Evolutionary conservation across 2,888 invertebrate species (phyloP), one percentile per base, ranked within the genome.

Genomic region (Amphipyra berbera): DNA sequence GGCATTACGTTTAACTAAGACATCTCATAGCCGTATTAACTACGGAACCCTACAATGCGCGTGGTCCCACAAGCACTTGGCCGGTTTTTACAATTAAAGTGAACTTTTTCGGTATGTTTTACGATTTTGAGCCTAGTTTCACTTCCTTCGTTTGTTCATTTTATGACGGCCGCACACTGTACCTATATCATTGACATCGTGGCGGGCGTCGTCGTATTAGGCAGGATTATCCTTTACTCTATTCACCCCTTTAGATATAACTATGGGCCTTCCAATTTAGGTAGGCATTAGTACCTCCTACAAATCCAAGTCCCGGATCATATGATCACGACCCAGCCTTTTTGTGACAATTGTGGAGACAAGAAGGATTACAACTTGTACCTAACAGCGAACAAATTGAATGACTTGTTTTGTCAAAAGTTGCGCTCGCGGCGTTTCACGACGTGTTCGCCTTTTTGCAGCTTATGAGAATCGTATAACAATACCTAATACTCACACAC

Each of bases 361-460:
- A 49, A 77, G 80, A 81, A 84, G 90, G 86, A 92, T 92, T 91
- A 73, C 61, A 79, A 71, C 76, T 84, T 79, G 79, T 81, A 82
- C 77, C 86, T 90, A 93, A 94, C 90, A 82, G 83, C 85, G 84
- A 89, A 89, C 91, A 89, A 93, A 94, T 94, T 90, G 94, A 88
- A 87, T 79, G 81, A 82, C 81, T 86, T 89, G 86, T 88, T 86
- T 87, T 87, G 85, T 83, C 76, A 82, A 85, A 85, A 80, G 80
- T 83, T 84, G 81, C 89, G 92, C 93, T 91, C 80, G 83, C 82
- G 88, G 94, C 90, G 82, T 85, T 82, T 81, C 76, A 77, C 78
- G 79, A 78, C 76, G 87, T 82, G 89, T 85, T 85, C 86, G 92
- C 86, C 93, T 90, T 93, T 92, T 94, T 89, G 86, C 88, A 88